Evolutionary conservation across 2,113 vertebrate genomes (phyloP).

Genomic region (Progne subis): DNA sequence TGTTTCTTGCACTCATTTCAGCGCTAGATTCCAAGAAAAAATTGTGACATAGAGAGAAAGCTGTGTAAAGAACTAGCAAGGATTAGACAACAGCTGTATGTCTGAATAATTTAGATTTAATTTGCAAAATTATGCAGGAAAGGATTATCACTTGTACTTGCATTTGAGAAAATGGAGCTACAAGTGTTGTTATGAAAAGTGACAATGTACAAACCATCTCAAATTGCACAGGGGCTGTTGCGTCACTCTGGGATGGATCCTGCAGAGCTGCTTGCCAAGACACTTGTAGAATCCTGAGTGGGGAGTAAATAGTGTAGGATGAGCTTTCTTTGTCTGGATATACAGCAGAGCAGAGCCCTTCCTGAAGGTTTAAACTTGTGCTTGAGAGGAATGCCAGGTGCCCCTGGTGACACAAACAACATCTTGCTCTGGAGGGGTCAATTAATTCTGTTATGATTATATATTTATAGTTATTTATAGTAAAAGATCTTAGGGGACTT

Average conservation of each 20-base stretch:
- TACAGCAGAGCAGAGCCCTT: not conserved
- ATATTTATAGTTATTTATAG: not conserved
- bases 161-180: not conserved
- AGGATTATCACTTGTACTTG: conserved; percentile 5
- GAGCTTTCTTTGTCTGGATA: not conserved
- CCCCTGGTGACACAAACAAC: not conserved
- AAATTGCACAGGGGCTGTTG: not conserved
- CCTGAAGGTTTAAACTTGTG: not conserved
- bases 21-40: not conserved
- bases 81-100: conserved; percentile 50
- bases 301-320: not conserved
- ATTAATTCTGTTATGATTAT: not conserved
- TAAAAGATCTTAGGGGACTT: not conserved
- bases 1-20: not conserved
- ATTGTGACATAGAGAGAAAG: not conserved
- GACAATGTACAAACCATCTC: not conserved
- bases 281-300: not conserved
- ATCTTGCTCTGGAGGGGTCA: not conserved
- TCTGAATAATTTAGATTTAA: conserved; percentile 51
- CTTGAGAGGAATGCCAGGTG: not conserved
- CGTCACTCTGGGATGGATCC: not conserved
- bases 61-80: not conserved
- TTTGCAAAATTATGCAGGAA: conserved; percentile 34
- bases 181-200: conserved; percentile 8
- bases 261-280: not conserved